Base-by-base conservation (phyloP, 2,888 invertebrate species). In the Andrena minutula region DNA sequence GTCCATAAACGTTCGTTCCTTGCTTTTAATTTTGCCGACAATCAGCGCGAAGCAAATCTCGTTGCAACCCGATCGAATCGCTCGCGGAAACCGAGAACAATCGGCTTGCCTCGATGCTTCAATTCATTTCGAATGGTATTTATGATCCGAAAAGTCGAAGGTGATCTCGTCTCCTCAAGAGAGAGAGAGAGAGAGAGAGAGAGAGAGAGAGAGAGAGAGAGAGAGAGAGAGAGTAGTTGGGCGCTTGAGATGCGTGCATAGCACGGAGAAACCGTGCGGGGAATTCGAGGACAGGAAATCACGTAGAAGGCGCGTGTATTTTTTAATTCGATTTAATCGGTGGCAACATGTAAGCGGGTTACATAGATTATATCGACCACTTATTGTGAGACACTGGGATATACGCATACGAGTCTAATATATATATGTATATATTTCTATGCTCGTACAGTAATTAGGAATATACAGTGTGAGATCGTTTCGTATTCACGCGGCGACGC, bases 321-420 rank as follows among this genome's bases (percentile, higher is more conserved):
- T 90, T 87, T 85, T 86, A 87, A 79, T 87, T 89, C 78, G 75
- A 83, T 91, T 92, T 92, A 91, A 92, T 92, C 79, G 86, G 86
- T 81, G 83, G 84, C 85, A 86, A 87, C 88, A 86, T 86, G 87
- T 86, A 88, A 80, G 86, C 87, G 80, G 86, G 83, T 90, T 91
- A 90, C 89, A 90, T 86, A 86, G 82, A 85, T 87, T 89, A 87
- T 76, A 79, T 85, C 87, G 86, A 90, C 87, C 88, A 86, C 79
- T 76, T 86, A 82, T 79, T 88, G 90, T 83, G 84, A 82, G 87
- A 92, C 89, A 88, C 86, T 86, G 86, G 84, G 81, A 88, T 72
- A 86, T 68, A 82, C 78, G 75, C 73, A 72, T 81, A 65, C 53
- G 30, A 63, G 63, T 47, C 51, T 76, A 76, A 79, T 68, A 85